Conservation (phyloP, 2,888 invertebrate genomes). For the Mythimna albipuncta region DNA sequence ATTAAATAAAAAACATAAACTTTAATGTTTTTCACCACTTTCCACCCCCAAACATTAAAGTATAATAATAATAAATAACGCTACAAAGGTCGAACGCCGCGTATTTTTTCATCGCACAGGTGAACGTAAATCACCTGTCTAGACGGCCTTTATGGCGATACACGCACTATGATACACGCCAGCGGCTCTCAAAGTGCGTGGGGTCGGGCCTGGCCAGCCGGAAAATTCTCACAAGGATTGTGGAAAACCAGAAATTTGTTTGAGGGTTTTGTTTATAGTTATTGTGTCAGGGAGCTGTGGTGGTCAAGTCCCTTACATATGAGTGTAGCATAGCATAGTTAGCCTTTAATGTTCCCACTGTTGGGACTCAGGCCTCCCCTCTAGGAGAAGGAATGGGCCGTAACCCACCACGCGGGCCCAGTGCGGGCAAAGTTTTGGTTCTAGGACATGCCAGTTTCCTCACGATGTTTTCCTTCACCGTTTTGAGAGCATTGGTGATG, state of each 20-base stretch:
- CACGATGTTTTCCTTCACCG: too few relatives aligned
- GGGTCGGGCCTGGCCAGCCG: neutral
- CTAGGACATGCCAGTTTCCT: too few relatives aligned
- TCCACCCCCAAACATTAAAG: conserved; percentile 32
- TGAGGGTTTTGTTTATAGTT: neutral
- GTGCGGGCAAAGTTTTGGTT: too few relatives aligned
- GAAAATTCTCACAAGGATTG: conserved; percentile 14
- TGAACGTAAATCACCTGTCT: conserved; percentile 87
- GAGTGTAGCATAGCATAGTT: too few relatives aligned
- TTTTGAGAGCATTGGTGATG: too few relatives aligned
- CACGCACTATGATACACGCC: conserved; percentile 78
- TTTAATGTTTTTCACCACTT: conserved; percentile 1
- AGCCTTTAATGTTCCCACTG: too few relatives aligned
- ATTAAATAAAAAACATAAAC: neutral
- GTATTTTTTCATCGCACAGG: conserved; percentile 74
- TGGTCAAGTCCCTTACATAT: too few relatives aligned
- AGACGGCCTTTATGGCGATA: conserved; percentile 86
- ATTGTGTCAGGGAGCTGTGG: neutral
- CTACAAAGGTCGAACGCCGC: conserved; percentile 29
- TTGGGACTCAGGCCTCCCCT: too few relatives aligned
- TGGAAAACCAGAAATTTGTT: neutral
- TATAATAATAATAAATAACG: conserved; percentile 55
- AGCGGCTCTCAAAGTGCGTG: conserved; percentile 63
- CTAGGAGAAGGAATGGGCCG: too few relatives aligned
- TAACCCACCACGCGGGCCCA: too few relatives aligned